A percentile compares a stretch with the other conserved stretches of the same genome.
Conservation (phyloP, 1,140 invertebrate species). For the Cepaea nemoralis region DNA sequence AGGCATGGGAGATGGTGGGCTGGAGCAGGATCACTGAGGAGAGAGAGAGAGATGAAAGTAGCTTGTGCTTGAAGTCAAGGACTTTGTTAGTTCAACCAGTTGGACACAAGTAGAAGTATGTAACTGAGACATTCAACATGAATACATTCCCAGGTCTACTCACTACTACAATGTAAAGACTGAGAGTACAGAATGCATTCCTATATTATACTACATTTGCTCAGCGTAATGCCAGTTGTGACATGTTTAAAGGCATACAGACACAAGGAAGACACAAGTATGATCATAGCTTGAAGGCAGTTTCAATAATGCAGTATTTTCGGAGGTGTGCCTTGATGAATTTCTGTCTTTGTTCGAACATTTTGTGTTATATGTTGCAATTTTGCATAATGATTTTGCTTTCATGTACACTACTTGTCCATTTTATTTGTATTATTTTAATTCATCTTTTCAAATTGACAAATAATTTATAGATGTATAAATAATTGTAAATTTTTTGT, state of each 20-base stretch:
- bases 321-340: slow-evolving; percentile 2
- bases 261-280: background rate
- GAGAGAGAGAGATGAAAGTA: too few relatives aligned
- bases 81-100: too few relatives aligned
- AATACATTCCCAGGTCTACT: too few relatives aligned
- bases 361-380: background rate
- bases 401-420: background rate
- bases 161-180: too few relatives aligned
- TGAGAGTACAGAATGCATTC: too few relatives aligned
- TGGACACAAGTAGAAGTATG: too few relatives aligned
- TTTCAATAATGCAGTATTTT: background rate
- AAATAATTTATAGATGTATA: background rate
- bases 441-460: background rate
- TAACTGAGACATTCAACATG: too few relatives aligned
- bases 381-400: slow-evolving; percentile 1
- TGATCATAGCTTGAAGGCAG: background rate
- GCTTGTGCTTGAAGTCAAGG: too few relatives aligned
- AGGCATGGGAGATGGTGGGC: too few relatives aligned
- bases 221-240: background rate
- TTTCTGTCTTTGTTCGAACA: background rate
- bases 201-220: too few relatives aligned
- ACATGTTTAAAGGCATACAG: background rate
- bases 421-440: background rate
- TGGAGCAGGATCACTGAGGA: too few relatives aligned
- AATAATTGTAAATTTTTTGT: background rate